phyloP scores from a whole-genome alignment of 2,797 vertebrate species.

The Otolemur crassicaudatus region DNA sequence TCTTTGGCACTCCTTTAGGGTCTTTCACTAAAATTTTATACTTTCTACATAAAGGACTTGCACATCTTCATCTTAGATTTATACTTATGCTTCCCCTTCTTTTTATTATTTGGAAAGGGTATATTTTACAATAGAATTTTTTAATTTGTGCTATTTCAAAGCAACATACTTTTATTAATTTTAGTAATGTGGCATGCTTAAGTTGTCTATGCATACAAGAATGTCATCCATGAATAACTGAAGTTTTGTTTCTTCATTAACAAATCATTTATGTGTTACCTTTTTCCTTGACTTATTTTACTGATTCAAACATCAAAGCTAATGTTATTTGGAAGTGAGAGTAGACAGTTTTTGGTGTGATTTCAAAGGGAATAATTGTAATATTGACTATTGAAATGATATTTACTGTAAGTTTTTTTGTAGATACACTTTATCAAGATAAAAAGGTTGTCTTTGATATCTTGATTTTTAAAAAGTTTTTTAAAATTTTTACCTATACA shows the following conservation, averaged over 20 bases:
- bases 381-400: background rate
- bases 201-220: background rate
- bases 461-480: slow-evolving; percentile 8
- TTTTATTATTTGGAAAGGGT: background rate
- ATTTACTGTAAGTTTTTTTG: background rate
- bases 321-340: background rate
- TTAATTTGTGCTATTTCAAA: background rate
- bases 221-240: background rate
- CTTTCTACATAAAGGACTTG: background rate
- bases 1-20: background rate
- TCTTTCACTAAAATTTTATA: background rate
- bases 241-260: slow-evolving; percentile 45
- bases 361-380: background rate
- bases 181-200: slow-evolving; percentile 16
- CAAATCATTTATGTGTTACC: background rate
- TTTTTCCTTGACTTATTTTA: background rate
- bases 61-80: background rate
- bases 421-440: background rate
- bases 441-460: background rate
- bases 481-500: background rate
- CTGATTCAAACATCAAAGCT: background rate
- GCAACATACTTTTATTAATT: background rate
- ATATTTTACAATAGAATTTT: background rate
- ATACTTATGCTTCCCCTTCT: background rate
- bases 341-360: background rate